Evolutionary conservation across 2,113 vertebrate genomes (phyloP), one percentile per base, ranked within the genome.

Genomic region (Mus spicilegus): DNA sequence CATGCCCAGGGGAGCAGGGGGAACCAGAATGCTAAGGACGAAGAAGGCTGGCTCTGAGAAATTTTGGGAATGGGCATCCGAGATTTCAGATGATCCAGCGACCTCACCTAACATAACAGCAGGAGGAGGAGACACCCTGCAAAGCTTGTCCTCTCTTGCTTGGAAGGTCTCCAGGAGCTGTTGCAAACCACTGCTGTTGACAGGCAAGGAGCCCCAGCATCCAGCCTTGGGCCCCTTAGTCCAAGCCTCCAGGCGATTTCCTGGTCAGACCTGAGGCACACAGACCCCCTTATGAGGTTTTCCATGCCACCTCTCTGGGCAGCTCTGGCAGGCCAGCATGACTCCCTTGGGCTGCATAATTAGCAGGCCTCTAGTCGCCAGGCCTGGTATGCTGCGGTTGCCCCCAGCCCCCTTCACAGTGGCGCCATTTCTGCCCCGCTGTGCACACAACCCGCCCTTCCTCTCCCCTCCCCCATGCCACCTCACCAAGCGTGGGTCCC

Each of bases 291-390:
- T 65, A 84, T 73, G 95, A 91, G 94, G 87, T 77, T 87, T 89
- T 92, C 86, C 93, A 42, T 7, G 42, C 13, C 84, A 76, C 90
- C 90, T 92, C 92, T 93, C 61, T 7, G 13, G 92, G 91, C 3
- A 19, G 73, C 69, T 72, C 86, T 87, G 87, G 94, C 94, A 82
- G 49, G 89, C 58, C 89, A 28, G 30, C 67, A 75, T 4, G 2
- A 73, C 88, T 96, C 93, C 97, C 97, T 39, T 4, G 81, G 94
- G 94, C 93, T 54, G 89, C 54, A 49, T 92, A 94, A 97, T 90
- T 87, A 78, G 63, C 56, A 1, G 72, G 90, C 89, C 87, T n/a
- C 39, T 0, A 88, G 69, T 81, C 72, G 7, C 84, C 91, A 19
- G 7, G 54, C 90, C 56, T 46, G 75, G 93, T 39, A 78, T 67